These are phyloP conservation scores for Neoaliturus tenellus DNA, from an alignment of 2,888 invertebrate genomes.

Conservation along the genomic window DNA sequence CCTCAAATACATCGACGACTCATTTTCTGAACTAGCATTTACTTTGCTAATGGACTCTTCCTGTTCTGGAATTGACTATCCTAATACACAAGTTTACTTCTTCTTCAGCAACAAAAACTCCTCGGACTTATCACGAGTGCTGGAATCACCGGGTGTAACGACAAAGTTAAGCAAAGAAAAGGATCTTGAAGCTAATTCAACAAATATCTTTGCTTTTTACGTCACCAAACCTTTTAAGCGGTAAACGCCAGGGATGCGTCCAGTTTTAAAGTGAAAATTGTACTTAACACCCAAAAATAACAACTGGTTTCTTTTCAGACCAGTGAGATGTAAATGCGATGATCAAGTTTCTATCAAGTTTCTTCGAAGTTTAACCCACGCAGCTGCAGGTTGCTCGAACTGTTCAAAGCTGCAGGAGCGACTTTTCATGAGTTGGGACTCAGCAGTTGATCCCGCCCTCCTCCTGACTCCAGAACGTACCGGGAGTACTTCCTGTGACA, in stretches of 20 bases:
- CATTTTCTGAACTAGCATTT: constrained; percentile 72
- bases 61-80: constrained; percentile 67
- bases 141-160: background rate
- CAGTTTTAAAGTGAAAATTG: constrained; percentile 56
- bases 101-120: background rate
- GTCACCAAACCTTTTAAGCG: constrained; percentile 67
- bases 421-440: constrained; percentile 74
- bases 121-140: too few relatives aligned
- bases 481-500: constrained; percentile 80
- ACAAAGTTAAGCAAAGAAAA: background rate
- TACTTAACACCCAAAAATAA: constrained; percentile 64
- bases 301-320: constrained; percentile 63
- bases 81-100: constrained; percentile 67
- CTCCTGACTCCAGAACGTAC: constrained; percentile 70
- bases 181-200: background rate
- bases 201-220: constrained; percentile 59
- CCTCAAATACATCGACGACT: constrained; percentile 64
- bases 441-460: constrained; percentile 74
- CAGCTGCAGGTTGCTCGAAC: too few relatives aligned
- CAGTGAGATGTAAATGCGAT: constrained; percentile 57
- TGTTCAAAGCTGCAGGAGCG: constrained; percentile 64
- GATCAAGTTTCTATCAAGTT: background rate
- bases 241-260: constrained; percentile 64
- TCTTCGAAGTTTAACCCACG: constrained; percentile 61
- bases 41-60: constrained; percentile 72